These are phyloP conservation scores for Ladona fulva DNA, from an alignment of 1,140 invertebrate species.

Conservation along the genomic window DNA sequence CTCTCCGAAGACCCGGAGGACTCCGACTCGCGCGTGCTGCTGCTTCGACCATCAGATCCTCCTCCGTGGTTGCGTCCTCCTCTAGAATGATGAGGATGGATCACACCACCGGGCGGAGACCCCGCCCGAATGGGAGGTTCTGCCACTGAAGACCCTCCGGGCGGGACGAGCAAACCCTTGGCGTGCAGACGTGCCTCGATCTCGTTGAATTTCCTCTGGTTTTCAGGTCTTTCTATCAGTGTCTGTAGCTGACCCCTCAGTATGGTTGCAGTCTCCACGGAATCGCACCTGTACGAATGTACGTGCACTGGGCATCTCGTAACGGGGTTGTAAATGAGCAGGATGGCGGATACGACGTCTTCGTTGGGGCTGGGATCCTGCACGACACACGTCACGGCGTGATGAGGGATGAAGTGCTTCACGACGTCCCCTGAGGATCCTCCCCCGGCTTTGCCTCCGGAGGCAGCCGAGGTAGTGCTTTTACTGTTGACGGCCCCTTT, in stretches of 20 bases:
- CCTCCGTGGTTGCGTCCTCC: not conserved
- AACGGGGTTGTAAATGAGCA: conserved; percentile 82
- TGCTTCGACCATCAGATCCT: conserved; percentile 30
- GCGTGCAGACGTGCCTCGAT: conserved; percentile 53
- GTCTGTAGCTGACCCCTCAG: conserved; percentile 72
- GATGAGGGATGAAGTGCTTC: conserved; percentile 91
- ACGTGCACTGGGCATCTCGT: conserved; percentile 84
- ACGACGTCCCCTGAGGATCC: conserved; percentile 48
- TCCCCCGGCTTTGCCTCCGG: conserved; percentile 27
- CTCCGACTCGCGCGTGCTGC: conserved; percentile 63
- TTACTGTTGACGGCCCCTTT: conserved; percentile 16
- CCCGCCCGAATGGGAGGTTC: not conserved
- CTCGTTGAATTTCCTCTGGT: conserved; percentile 73
- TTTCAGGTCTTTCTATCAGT: conserved; percentile 74
- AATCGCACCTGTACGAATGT: conserved; percentile 92
- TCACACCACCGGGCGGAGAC: not conserved
- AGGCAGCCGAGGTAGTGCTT: conserved; percentile 27
- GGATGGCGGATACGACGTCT: conserved; percentile 82
- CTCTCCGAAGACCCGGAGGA: conserved; percentile 43
- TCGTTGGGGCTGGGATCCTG: conserved; percentile 54
- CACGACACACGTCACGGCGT: conserved; percentile 79
- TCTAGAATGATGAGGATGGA: not conserved
- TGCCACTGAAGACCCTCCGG: not conserved
- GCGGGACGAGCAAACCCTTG: conserved; percentile 33
- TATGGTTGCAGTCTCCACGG: conserved; percentile 79